Conservation (phyloP, 2,797 vertebrate species). For the Chelonia mydas region DNA sequence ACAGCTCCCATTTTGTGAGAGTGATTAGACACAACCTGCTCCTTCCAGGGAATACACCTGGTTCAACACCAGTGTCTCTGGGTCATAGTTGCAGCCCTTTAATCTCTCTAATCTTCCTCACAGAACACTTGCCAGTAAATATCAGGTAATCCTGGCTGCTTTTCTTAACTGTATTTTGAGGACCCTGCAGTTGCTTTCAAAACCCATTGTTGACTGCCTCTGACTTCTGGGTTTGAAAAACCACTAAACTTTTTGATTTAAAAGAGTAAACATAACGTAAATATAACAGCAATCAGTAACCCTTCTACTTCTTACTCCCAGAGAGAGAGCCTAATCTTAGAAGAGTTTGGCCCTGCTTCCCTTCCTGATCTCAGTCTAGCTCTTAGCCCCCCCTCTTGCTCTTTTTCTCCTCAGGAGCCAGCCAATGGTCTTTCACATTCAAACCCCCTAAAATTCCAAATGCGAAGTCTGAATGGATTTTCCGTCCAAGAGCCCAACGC, state of each 20-base stretch:
- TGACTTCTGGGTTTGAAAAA: not conserved
- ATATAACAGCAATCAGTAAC: not conserved
- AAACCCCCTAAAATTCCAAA: not conserved
- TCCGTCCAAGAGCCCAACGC: not conserved
- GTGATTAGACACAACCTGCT: too few relatives aligned
- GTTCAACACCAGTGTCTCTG: not conserved
- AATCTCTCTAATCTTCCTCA: not conserved
- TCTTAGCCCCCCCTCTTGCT: too few relatives aligned
- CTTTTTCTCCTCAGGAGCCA: too few relatives aligned
- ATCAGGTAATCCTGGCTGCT: not conserved
- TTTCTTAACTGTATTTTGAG: not conserved
- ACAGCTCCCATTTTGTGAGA: too few relatives aligned
- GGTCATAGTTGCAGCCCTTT: not conserved
- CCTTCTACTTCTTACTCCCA: not conserved
- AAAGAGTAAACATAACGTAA: not conserved
- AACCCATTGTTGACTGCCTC: not conserved
- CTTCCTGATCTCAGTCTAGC: too few relatives aligned
- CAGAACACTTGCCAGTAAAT: too few relatives aligned
- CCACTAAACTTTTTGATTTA: not conserved
- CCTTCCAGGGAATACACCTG: not conserved
- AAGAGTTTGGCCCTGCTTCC: too few relatives aligned
- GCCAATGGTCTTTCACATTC: too few relatives aligned
- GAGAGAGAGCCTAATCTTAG: too few relatives aligned
- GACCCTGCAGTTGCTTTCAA: not conserved
- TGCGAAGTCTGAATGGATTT: not conserved